Conservation (phyloP, 2,888 invertebrate genomes). For the Napeogenes sylphis region DNA sequence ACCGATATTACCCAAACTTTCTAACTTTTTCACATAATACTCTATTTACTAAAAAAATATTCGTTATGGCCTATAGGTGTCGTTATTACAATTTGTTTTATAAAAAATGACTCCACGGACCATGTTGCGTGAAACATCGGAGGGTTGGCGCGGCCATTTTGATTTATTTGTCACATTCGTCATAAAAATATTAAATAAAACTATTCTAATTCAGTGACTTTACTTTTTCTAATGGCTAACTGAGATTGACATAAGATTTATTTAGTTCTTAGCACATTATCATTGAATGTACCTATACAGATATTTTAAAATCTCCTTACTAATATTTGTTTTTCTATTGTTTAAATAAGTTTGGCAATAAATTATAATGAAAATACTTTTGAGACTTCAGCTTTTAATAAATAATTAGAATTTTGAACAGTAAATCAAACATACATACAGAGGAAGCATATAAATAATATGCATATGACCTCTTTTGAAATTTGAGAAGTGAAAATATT, state of each 20-base stretch:
- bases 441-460: too few relatives aligned
- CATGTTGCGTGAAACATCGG: slow-evolving; percentile 48
- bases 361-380: too few relatives aligned
- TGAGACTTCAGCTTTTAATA: too few relatives aligned
- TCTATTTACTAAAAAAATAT: slow-evolving; percentile 14
- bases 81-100: slow-evolving; percentile 30
- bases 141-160: slow-evolving; percentile 45
- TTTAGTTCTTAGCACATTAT: too few relatives aligned
- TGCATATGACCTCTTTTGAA: slow-evolving; percentile 46
- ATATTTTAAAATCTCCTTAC: too few relatives aligned
- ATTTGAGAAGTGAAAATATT: slow-evolving; percentile 50
- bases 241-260: too few relatives aligned
- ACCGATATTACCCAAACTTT: background rate
- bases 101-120: slow-evolving; percentile 35
- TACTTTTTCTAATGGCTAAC: background rate
- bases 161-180: slow-evolving; percentile 66
- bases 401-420: too few relatives aligned
- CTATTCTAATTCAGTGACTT: background rate
- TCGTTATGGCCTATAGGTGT: slow-evolving; percentile 9
- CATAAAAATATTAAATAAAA: slow-evolving; percentile 28
- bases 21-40: slow-evolving; percentile 2
- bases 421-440: too few relatives aligned
- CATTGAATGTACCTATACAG: too few relatives aligned
- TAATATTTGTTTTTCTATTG: too few relatives aligned
- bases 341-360: too few relatives aligned